These are phyloP conservation scores for Fulmarus glacialis DNA, from an alignment of 2,113 vertebrate genomes.

Conservation along the genomic window DNA sequence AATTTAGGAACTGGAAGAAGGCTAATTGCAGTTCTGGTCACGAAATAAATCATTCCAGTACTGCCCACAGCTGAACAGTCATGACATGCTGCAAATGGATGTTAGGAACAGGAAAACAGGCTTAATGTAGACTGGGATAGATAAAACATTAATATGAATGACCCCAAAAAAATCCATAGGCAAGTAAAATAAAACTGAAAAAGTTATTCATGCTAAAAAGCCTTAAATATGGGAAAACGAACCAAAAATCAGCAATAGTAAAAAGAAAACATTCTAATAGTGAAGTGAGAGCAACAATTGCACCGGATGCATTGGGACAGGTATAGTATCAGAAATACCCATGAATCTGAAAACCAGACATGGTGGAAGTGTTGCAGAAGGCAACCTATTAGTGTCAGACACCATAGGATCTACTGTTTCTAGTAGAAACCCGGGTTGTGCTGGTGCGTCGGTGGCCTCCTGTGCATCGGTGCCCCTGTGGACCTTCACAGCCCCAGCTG, in stretches of 20 bases:
- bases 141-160: not conserved
- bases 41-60: not conserved
- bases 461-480: accelerated
- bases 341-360: not conserved
- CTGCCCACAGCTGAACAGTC: not conserved
- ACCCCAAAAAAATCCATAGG: not conserved
- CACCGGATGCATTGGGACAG: no score
- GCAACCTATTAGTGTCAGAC: not conserved
- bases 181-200: not conserved
- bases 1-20: not conserved
- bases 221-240: not conserved
- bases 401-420: not conserved
- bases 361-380: not conserved
- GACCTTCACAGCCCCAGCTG: not conserved
- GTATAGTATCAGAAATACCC: not conserved
- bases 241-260: not conserved
- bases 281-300: not conserved
- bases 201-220: not conserved
- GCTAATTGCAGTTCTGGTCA: not conserved
- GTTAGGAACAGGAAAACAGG: not conserved
- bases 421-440: not conserved
- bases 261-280: not conserved
- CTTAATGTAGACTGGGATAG: not conserved
- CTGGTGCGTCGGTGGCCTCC: not conserved
- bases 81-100: not conserved